phyloP scores from a whole-genome alignment of 2,797 vertebrate species.

The Sandelia bainsii region DNA sequence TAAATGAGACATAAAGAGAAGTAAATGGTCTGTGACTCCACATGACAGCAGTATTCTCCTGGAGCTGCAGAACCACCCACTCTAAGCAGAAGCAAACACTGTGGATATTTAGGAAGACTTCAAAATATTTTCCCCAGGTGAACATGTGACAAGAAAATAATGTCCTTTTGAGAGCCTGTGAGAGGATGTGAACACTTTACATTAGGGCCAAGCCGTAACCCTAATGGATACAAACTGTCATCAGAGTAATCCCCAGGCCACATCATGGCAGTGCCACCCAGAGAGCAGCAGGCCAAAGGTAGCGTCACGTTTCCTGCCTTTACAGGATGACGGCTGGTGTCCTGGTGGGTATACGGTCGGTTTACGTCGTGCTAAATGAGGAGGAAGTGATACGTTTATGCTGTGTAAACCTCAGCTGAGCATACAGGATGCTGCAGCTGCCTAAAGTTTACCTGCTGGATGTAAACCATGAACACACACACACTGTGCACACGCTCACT shows the following conservation, averaged over 20 bases:
- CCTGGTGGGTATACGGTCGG: constrained; percentile 51
- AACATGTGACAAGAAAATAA: constrained; percentile 38
- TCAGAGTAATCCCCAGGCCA: constrained; percentile 49
- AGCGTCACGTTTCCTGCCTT: constrained; percentile 58
- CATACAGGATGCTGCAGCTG: constrained; percentile 74
- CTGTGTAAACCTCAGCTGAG: constrained; percentile 76
- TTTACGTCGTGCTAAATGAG: constrained; percentile 75
- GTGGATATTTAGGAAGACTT: constrained; percentile 56
- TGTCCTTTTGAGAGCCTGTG: constrained; percentile 39
- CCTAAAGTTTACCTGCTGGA: constrained; percentile 82
- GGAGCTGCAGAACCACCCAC: constrained; percentile 53
- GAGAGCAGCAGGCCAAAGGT: constrained; percentile 47
- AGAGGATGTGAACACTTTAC: constrained; percentile 64
- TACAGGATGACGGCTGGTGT: constrained; percentile 50
- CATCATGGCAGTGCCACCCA: constrained; percentile 69
- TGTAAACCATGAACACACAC: constrained; percentile 69
- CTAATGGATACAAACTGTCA: constrained; percentile 76
- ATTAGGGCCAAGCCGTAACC: constrained; percentile 1
- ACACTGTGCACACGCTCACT: not conserved
- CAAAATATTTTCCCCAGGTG: constrained; percentile 56
- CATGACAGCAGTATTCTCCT: constrained; percentile 56
- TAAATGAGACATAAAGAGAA: constrained; percentile 69
- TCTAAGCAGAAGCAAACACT: constrained; percentile 52
- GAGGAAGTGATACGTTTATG: constrained; percentile 83
- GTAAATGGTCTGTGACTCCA: constrained; percentile 68